Evolutionary conservation across 2,888 invertebrate genomes (phyloP).

Genomic region (Hirtodrosophila alboralis): DNA sequence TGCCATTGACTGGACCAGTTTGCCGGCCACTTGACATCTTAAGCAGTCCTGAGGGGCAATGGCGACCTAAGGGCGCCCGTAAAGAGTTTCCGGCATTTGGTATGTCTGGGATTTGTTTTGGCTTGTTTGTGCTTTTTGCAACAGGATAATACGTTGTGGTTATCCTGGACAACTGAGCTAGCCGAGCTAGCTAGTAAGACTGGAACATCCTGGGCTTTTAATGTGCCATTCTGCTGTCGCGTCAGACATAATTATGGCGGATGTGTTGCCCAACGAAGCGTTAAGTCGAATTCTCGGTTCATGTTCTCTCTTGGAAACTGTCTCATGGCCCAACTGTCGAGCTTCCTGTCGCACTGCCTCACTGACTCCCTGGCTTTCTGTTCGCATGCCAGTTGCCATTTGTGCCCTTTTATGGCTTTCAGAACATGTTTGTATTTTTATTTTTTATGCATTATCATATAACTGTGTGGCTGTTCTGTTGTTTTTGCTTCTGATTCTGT

Average conservation of each 20-base stretch:
- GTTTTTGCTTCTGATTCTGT: conserved; percentile 19
- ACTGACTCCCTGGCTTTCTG: conserved; percentile 2
- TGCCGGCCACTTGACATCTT: conserved; percentile 73
- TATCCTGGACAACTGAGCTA: conserved; percentile 36
- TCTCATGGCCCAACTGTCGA: conserved; percentile 6
- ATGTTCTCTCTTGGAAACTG: conserved; percentile 43
- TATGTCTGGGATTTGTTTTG: conserved; percentile 27
- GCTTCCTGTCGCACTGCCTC: neutral
- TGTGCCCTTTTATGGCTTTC: conserved; percentile 62
- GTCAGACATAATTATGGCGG: conserved; percentile 81
- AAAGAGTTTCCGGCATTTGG: conserved; percentile 63
- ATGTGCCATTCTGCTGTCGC: conserved; percentile 70
- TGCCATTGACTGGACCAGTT: conserved; percentile 58
- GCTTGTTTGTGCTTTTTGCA: conserved; percentile 28
- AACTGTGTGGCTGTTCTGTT: conserved; percentile 30
- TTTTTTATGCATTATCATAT: conserved; percentile 79
- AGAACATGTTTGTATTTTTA: conserved; percentile 67
- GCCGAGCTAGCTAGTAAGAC: no score
- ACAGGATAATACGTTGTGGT: conserved; percentile 45
- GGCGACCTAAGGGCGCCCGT: conserved; percentile 70
- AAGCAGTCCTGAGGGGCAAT: conserved; percentile 46
- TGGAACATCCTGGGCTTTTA: conserved; percentile 52
- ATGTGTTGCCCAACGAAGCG: conserved; percentile 77
- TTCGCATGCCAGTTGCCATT: conserved; percentile 57
- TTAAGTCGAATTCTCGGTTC: conserved; percentile 76